Conservation (phyloP, 1,140 invertebrate genomes). For the Brachionus asplanchnoidis region DNA sequence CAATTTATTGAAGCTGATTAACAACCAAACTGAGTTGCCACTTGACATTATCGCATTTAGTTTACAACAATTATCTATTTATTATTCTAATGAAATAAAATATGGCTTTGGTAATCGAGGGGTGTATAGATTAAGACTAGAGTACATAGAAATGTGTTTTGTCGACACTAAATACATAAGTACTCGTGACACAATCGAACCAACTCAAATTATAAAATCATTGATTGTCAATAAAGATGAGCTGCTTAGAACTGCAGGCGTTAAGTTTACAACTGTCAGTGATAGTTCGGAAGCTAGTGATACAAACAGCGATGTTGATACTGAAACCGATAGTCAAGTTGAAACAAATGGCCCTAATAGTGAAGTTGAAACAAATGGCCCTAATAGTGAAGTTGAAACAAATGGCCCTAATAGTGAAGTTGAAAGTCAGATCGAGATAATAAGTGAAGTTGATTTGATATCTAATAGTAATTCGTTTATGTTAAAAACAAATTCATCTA, state of each 20-base stretch:
- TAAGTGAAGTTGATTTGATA: neutral
- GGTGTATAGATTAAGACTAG: neutral
- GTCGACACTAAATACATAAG: neutral
- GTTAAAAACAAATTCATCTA: neutral
- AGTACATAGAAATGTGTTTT: neutral
- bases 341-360: neutral
- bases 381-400: neutral
- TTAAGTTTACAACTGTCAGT: neutral
- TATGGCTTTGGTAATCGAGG: neutral
- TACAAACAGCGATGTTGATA: neutral
- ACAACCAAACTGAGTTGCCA: neutral
- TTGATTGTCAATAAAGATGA: neutral
- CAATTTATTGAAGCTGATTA: neutral
- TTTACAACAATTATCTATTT: neutral
- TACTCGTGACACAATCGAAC: neutral
- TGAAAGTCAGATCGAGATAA: neutral
- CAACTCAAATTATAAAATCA: neutral
- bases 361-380: neutral
- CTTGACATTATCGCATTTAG: neutral
- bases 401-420: neutral
- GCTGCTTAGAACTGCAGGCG: neutral
- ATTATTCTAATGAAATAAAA: constrained; percentile 6
- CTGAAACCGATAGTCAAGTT: neutral
- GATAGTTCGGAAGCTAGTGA: neutral
- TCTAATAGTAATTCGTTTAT: neutral